Percentiles rank a stretch among this genome's conserved stretches.
These are phyloP conservation scores for Dendrocincla tyrannina DNA, from an alignment of 2,797 vertebrate species.

Conservation along the genomic window DNA sequence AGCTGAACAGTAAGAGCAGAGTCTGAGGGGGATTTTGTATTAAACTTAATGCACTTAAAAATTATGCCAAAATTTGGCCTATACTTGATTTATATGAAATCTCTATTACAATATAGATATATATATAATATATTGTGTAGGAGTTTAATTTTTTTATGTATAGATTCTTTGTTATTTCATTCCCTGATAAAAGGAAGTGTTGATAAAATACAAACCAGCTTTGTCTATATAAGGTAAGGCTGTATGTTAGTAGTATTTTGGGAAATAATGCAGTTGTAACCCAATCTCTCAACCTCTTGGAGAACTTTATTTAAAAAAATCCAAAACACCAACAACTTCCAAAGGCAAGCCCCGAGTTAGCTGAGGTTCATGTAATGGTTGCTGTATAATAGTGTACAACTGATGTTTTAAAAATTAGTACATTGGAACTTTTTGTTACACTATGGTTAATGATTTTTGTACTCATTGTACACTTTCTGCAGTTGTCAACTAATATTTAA, in stretches of 20 bases:
- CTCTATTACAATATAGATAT: background rate
- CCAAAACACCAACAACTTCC: background rate
- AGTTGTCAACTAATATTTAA: constrained; percentile 45
- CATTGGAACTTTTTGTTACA: background rate
- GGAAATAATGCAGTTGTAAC: background rate
- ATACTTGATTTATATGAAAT: constrained; percentile 47
- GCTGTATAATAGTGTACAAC: background rate
- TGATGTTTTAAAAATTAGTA: constrained; percentile 6
- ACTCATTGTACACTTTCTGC: constrained; percentile 24
- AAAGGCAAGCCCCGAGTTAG: background rate
- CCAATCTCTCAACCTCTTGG: background rate
- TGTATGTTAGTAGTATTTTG: background rate
- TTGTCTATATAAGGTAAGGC: background rate
- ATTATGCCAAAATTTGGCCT: constrained; percentile 53
- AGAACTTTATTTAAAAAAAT: background rate
- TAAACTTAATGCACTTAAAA: constrained; percentile 44
- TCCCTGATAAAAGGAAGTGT: background rate
- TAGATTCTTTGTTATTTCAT: background rate
- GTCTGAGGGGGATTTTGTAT: constrained; percentile 6
- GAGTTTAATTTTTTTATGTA: constrained; percentile 9
- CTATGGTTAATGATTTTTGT: constrained; percentile 33
- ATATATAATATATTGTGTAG: background rate
- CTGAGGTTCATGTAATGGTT: background rate
- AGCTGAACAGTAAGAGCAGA: background rate
- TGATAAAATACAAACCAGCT: background rate